Conservation (phyloP, 2,888 invertebrate genomes). For the Venustoraphidia nigricollis region DNA sequence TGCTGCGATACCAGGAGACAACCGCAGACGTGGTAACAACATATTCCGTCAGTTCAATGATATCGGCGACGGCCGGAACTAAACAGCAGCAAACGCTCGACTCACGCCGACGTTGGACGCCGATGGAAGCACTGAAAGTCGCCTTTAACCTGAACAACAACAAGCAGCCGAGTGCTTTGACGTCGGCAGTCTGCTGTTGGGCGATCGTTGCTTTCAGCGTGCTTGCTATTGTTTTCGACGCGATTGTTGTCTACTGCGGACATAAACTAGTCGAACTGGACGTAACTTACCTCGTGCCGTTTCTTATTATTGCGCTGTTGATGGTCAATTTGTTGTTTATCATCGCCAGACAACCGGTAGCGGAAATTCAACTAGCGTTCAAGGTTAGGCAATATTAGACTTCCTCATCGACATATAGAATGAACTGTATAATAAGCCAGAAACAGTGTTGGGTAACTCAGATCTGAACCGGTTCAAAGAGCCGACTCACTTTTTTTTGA, state of each 20-base stretch:
- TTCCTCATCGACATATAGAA: too few relatives aligned
- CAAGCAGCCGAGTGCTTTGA: slow-evolving; percentile 47
- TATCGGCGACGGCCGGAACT: too few relatives aligned
- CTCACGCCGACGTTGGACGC: too few relatives aligned
- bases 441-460: too few relatives aligned
- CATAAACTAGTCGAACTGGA: slow-evolving; percentile 19
- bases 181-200: slow-evolving; percentile 48
- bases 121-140: too few relatives aligned
- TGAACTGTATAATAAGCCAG: too few relatives aligned
- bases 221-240: slow-evolving; percentile 35
- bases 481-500: too few relatives aligned
- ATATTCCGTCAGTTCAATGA: too few relatives aligned
- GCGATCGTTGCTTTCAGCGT: slow-evolving; percentile 38
- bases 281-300: slow-evolving; percentile 23
- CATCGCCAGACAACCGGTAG: slow-evolving; percentile 54
- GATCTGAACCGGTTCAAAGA: too few relatives aligned
- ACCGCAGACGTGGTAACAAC: neutral
- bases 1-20: slow-evolving; percentile 48
- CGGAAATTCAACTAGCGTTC: slow-evolving; percentile 45
- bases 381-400: slow-evolving; percentile 31
- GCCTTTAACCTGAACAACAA: slow-evolving; percentile 53
- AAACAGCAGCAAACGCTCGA: too few relatives aligned
- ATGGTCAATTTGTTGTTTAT: slow-evolving; percentile 39
- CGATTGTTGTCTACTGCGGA: slow-evolving; percentile 26
- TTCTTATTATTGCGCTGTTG: slow-evolving; percentile 30